Base-by-base conservation (phyloP, 2,888 invertebrate genomes). In the Hermaeophaga mercurialis region DNA sequence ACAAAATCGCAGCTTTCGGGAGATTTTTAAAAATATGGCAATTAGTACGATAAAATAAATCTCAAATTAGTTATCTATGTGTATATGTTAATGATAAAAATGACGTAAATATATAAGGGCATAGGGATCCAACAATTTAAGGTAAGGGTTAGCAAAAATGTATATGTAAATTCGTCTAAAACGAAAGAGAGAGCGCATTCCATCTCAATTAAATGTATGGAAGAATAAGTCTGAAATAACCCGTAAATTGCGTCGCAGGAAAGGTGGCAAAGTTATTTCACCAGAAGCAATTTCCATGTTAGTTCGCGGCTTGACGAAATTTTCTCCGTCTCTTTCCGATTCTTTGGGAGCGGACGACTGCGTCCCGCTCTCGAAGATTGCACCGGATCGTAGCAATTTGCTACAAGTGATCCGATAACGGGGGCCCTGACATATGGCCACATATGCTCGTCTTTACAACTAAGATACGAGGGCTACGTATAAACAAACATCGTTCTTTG, bases 401-500 rank as follows among this genome's bases (percentile, higher is more conserved):
- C 73, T 68, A 69, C 70, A 75, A 77, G 73, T 75, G 74, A 72
- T 70, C 73, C 73, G 76, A 77, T 76, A 77, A 76, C 75, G 68
- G 66, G 69, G 69, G 66, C 65, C 67, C 71, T 76, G 75, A 75
- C 76, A 76, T 76, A 77, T 77, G 76, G 74, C 71, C 76, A 75
- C 76, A 76, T 71, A 76, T 76, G 76, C 74, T 68, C 72, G 24
- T 43, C 43, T 43, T 43, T 43, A 43, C 43, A 43, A 43, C 43
- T 43, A 71, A 72, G 73, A 74, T 70, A 72, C 72, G 70, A 73
- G 26, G 38, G 38, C 43, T 52, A 52, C 33, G 52, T 74, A 75
- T 77, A 76, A 77, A 76, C 76, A 78, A 77, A 77, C 75, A 76
- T 72, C 71, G 67, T 70, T 73, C 73, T 75, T 76, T 75, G 75